Percentiles rank a stretch among this genome's conserved stretches.
These are phyloP conservation scores for Cabera pusaria DNA, from an alignment of 2,888 invertebrate species.

Conservation along the genomic window DNA sequence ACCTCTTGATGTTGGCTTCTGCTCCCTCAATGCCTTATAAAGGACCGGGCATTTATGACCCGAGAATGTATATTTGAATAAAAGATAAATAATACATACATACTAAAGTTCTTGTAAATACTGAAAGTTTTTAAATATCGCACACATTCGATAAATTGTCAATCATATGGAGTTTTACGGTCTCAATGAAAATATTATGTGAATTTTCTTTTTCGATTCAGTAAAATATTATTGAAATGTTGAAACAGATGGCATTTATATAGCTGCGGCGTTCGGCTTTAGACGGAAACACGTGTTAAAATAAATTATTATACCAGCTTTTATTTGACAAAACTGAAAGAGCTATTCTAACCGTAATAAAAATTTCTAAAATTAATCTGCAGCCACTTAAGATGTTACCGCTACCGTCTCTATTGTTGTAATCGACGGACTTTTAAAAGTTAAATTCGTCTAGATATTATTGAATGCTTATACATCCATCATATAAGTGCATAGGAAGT, in stretches of 20 bases:
- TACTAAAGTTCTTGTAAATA: too few species aligned
- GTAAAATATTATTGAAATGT: constrained; percentile 18
- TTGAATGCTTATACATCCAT: constrained; percentile 7
- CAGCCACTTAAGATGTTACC: constrained; percentile 22
- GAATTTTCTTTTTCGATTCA: constrained; percentile 6
- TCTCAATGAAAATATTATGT: not conserved
- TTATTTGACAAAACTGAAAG: constrained; percentile 26
- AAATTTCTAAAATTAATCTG: constrained; percentile 32
- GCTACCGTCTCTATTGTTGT: constrained; percentile 22
- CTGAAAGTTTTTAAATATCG: too few species aligned
- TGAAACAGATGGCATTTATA: constrained; percentile 28
- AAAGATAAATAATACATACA: too few species aligned
- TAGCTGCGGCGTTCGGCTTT: constrained; percentile 18
- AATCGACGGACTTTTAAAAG: constrained; percentile 6
- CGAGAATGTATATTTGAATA: too few species aligned
- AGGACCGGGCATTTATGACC: too few species aligned
- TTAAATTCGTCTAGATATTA: not conserved
- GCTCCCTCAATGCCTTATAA: too few species aligned
- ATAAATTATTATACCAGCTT: constrained; percentile 29
- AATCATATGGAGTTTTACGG: too few species aligned
- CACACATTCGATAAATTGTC: too few species aligned
- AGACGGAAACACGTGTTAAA: constrained; percentile 29
- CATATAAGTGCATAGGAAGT: constrained; percentile 29
- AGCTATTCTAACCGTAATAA: constrained; percentile 29
- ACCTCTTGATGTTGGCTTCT: too few species aligned